These are phyloP conservation scores for Melipona quadrifasciata DNA, from an alignment of 1,140 invertebrate species.

Conservation along the genomic window DNA sequence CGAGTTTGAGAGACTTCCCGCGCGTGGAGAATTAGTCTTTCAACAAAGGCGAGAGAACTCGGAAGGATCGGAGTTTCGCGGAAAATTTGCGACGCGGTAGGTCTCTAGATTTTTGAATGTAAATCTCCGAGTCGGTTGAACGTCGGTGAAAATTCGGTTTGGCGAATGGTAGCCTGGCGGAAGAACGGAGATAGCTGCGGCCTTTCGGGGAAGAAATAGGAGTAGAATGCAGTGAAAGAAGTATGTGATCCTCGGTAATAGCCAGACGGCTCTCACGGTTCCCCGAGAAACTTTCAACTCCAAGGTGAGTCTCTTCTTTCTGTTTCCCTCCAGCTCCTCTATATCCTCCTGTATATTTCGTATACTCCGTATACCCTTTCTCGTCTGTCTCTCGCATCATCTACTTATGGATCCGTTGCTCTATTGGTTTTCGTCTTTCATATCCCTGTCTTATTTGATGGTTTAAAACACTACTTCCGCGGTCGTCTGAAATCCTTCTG, in stretches of 20 bases:
- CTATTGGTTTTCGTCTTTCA: not conserved
- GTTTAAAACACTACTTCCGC: not conserved
- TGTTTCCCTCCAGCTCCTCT: not conserved
- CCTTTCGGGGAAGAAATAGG: conserved; percentile 24
- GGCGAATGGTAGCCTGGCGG: too few relatives aligned
- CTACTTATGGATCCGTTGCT: not conserved
- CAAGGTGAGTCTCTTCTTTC: conserved; percentile 45
- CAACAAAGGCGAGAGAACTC: too few relatives aligned
- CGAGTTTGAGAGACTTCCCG: too few relatives aligned
- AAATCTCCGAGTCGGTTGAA: conserved; percentile 15
- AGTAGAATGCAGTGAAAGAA: conserved; percentile 50
- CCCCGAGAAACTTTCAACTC: conserved; percentile 53
- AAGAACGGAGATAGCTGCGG: not conserved
- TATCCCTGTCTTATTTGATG: conserved; percentile 9
- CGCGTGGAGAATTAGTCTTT: too few relatives aligned
- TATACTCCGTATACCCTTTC: not conserved
- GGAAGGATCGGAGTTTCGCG: not conserved
- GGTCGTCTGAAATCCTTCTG: not conserved
- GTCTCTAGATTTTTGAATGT: conserved; percentile 29
- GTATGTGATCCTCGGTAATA: conserved; percentile 63
- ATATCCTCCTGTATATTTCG: too few relatives aligned
- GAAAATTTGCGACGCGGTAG: conserved; percentile 23
- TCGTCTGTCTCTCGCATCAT: not conserved
- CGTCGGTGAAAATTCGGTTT: conserved; percentile 32
- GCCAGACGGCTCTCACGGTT: conserved; percentile 53